Conservation (phyloP, 1,140 invertebrate species). For the Frieseomelitta varia region DNA sequence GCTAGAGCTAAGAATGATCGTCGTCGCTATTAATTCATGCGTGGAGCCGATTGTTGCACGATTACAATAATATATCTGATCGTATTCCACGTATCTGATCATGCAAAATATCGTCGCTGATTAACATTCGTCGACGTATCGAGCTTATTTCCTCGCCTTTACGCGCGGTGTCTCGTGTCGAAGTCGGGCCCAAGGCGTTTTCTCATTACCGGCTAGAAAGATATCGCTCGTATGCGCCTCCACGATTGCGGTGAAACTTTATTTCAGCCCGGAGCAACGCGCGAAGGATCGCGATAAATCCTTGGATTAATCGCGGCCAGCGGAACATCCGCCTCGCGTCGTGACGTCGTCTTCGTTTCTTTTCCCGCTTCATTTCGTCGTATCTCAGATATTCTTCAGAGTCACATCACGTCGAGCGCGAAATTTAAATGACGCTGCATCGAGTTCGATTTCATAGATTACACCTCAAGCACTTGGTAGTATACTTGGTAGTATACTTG, state of each 20-base stretch:
- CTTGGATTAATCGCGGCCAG: constrained; percentile 45
- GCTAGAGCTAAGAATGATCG: neutral
- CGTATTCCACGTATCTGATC: neutral
- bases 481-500: neutral
- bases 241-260: constrained; percentile 48
- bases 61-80: constrained; percentile 1
- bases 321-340: constrained; percentile 37
- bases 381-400: neutral
- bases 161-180: constrained; percentile 1
- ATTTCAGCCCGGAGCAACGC: constrained; percentile 40
- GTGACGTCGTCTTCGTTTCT: constrained; percentile 10
- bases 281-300: constrained; percentile 35
- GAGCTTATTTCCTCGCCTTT: neutral
- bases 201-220: constrained; percentile 39
- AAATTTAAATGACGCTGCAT: neutral
- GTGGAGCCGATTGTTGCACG: neutral
- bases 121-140: constrained; percentile 5
- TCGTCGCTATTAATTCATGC: neutral
- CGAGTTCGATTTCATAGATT: neutral
- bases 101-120: constrained; percentile 7
- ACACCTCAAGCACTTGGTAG: too few relatives aligned
- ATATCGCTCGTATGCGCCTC: constrained; percentile 44
- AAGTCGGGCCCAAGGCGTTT: constrained; percentile 34
- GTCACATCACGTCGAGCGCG: neutral
- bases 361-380: neutral